Base-by-base conservation (phyloP, 2,888 invertebrate species). In the Apantesis nais region DNA sequence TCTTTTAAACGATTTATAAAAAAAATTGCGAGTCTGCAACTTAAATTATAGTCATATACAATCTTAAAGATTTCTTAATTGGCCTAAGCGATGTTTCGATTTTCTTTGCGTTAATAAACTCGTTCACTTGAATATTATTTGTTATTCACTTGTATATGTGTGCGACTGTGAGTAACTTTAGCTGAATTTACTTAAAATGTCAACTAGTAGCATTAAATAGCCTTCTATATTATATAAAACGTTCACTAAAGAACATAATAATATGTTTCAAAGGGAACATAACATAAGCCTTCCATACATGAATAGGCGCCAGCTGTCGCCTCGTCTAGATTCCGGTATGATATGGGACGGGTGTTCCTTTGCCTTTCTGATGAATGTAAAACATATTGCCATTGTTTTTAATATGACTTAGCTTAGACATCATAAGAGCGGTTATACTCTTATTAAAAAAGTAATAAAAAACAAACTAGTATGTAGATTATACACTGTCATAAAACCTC, bases 281-380 rank as follows among this genome's bases (percentile, higher is more conserved):
- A 44, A 29, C 22, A 44, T 7, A 37, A 31, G 65, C 22, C 34
- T 48, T 52, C 65, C 22, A 31, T 55, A 37, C 34, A n/a, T 65
- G 52, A 52, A 65, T 37, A 29, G 52, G 7, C 52, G 65, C 22
- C 52, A 65, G 65, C 52, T 65, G 65, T 65, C 65, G 52, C 2
- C 61, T n/a, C 22, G 61, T 62, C 61, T 25, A 64, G 48, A 64
- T 64, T 22, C 29, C 3, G 22, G 29, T 19, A 44, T 31, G 64
- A 44, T 64, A 64, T 64, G 31, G 44, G 22, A 64, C 2, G 19
- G 64, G 48, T 48, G 64, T n/a, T 29, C 16, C 11, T 41, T 16
- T 22, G 22, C 41, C 31, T 48, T 64, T 31, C 34, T n/a, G 19
- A 11, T 61, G 60, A 61, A 61, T 2, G 37, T 37, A 37, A 37